phyloP scores from a whole-genome alignment of 1,140 invertebrate genomes.

The Magallana angulata region DNA sequence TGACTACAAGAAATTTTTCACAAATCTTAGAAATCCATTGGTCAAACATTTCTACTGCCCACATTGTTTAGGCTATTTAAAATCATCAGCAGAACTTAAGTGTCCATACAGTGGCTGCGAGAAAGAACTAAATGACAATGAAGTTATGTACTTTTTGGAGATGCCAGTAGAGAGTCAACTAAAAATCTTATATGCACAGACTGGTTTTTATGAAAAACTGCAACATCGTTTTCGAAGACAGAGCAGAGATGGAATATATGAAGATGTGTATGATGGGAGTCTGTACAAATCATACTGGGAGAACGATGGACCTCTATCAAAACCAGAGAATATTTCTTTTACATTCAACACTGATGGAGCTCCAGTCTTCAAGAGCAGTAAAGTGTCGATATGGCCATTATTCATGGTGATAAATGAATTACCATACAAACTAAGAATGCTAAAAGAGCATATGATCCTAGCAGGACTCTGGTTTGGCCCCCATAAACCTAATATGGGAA shows the following conservation, averaged over 20 bases:
- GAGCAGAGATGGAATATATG: background rate
- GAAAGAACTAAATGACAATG: background rate
- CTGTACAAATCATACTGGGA: background rate
- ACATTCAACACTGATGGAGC: conserved; percentile 57
- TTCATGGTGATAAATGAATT: conserved; percentile 57
- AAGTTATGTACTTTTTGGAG: conserved; percentile 9
- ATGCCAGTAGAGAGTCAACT: background rate
- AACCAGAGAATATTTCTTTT: conserved; percentile 58
- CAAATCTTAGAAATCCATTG: conserved; percentile 39
- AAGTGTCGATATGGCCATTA: conserved; percentile 53
- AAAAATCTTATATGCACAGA: background rate
- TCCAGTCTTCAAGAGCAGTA: conserved; percentile 52
- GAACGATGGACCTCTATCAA: conserved; percentile 1
- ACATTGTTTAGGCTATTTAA: no score
- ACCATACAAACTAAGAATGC: conserved; percentile 42
- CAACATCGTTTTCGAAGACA: background rate
- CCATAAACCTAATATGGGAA: conserved; percentile 44
- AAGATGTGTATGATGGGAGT: conserved; percentile 5
- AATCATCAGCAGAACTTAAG: background rate
- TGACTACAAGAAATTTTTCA: conserved; percentile 15
- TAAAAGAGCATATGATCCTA: conserved; percentile 51
- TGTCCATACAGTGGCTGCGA: background rate
- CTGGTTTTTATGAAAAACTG: background rate
- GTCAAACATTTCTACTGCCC: background rate
- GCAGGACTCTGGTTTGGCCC: conserved; percentile 49